Conservation (phyloP, 2,888 invertebrate species). For the Ceriagrion tenellum region DNA sequence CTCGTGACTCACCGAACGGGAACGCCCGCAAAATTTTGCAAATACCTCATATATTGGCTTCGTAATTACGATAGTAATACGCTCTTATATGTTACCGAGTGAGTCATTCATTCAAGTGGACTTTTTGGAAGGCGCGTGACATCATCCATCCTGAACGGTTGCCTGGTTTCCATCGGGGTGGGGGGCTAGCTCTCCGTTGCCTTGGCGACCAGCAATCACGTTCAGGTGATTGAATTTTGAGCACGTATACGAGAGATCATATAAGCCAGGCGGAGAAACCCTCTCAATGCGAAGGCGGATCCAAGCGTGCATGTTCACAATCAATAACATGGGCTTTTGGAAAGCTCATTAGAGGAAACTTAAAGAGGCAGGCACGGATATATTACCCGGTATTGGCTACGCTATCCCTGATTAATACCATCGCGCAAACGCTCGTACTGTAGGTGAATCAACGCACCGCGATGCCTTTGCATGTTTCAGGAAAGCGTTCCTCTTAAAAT, state of each 20-base stretch:
- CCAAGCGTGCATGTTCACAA: neutral
- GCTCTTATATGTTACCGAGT: neutral
- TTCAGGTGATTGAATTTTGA: constrained; percentile 35
- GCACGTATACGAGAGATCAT: constrained; percentile 29
- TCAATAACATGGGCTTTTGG: constrained; percentile 36
- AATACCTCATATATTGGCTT: neutral
- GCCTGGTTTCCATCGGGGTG: neutral
- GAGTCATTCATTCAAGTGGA: neutral
- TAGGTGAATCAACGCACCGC: neutral
- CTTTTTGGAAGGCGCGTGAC: neutral
- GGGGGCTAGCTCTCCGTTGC: neutral
- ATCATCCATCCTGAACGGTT: neutral
- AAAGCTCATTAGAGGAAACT: constrained; percentile 23
- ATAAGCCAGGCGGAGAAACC: constrained; percentile 4
- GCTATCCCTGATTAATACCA: neutral
- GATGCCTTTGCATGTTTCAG: neutral
- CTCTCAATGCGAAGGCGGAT: neutral
- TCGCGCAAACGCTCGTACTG: neutral
- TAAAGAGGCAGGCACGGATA: neutral
- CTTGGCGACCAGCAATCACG: neutral
- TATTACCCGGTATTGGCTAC: neutral
- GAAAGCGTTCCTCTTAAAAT: neutral
- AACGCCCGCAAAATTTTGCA: neutral
- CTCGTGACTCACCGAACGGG: neutral
- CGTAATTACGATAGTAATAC: neutral